Evolutionary conservation across 2,888 invertebrate genomes (phyloP), one percentile per base, ranked within the genome.

Genomic region (Gibbula magus): DNA sequence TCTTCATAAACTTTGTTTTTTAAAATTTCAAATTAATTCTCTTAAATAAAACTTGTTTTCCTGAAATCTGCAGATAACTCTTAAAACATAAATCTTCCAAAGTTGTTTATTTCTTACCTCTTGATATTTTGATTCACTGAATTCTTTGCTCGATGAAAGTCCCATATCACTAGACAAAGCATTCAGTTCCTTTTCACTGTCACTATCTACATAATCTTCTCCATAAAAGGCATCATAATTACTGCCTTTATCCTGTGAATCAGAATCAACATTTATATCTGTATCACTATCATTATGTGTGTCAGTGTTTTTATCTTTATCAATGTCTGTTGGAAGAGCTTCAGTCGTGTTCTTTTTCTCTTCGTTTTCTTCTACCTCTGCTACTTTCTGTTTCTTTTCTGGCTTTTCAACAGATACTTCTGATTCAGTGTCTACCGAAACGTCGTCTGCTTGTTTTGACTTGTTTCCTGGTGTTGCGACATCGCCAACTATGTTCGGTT

Each of bases 181-280:
- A 32, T 35, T n/a, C 25, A 76, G 22, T 54, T 76, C 76, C 35
- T 29, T 76, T 32, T 54, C 75, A 56, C 75, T 75, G 35, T 56
- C 76, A 76, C 76, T 76, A 39, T 56, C 76, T 20, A 35, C n/a
- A 54, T 22, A 22, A 10, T n/a, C 54, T 16, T 35, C 53, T n/a
- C 16, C 35, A 35, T 76, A 53, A 13, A 10, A 45, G 1, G 54
- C 35, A 54, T 56, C 35, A 35, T 10, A 53, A 29, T 29, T 54
- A 51, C 20, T 45, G 13, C 51, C 22, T 74, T 52, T 45, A 10
- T 45, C 45, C 45, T 45, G 45, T 45, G 45, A 13, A 45, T 45
- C 45, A 10, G 45, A 45, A 45, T 45, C 74, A 52, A 52, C 22
- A 51, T 52, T 45, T 45, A 45, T 22, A 22, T 74, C 45, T 16